Conservation (phyloP, 2,888 invertebrate genomes). For the Polydrusus tereticollis region DNA sequence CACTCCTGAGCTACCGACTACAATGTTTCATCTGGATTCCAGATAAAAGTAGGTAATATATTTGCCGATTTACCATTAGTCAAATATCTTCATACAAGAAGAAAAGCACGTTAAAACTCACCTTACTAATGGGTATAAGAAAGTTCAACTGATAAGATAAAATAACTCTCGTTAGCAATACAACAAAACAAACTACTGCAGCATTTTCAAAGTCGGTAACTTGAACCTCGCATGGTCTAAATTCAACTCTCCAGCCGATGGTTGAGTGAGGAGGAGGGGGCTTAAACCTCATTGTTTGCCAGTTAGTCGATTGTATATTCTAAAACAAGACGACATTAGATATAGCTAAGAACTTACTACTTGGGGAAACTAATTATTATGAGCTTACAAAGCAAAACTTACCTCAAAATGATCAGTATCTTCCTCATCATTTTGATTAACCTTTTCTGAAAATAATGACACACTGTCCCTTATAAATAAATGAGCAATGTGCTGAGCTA, state of each 20-base stretch:
- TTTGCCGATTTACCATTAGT: no score
- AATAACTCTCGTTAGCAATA: slow-evolving; percentile 95
- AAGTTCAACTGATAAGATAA: slow-evolving; percentile 96
- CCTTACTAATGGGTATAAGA: slow-evolving; percentile 96
- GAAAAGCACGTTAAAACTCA: slow-evolving; percentile 43
- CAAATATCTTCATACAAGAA: background rate
- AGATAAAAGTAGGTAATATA: no score
- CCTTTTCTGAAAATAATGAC: slow-evolving; percentile 93
- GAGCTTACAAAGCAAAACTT: slow-evolving; percentile 46
- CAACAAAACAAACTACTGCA: slow-evolving; percentile 97
- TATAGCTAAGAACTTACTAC: no score
- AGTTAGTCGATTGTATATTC: slow-evolving; percentile 99
- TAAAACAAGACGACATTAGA: no score
- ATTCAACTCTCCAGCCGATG: slow-evolving; percentile 99
- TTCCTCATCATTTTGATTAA: slow-evolving; percentile 91
- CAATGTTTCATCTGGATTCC: no score
- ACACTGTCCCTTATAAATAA: slow-evolving; percentile 98
- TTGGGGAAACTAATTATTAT: background rate
- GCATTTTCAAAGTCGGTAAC: slow-evolving; percentile 99
- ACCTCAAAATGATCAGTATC: slow-evolving; percentile 99
- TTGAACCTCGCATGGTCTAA: slow-evolving; percentile 98
- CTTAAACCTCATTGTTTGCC: slow-evolving; percentile 99
- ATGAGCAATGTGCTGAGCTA: slow-evolving; percentile 97
- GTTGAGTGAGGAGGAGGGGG: slow-evolving; percentile 96
- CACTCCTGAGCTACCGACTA: no score